Conservation (phyloP, 2,113 vertebrate species). For the Lophius piscatorius region DNA sequence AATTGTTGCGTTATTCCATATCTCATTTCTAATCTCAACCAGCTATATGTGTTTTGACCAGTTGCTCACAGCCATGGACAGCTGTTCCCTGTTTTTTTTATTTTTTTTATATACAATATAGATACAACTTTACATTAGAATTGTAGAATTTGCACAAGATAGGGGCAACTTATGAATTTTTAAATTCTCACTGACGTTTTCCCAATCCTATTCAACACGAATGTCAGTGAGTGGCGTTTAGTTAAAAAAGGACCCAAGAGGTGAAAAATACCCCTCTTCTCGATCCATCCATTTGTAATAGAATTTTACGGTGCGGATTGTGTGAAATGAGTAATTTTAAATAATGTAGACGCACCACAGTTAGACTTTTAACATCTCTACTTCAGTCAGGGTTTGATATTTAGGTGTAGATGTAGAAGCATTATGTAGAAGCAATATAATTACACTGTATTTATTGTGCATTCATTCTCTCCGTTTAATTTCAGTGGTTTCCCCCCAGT, state of each 20-base stretch:
- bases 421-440: neutral
- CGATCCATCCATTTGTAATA: neutral
- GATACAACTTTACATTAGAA: neutral
- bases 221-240: neutral
- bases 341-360: neutral
- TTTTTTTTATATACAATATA: neutral
- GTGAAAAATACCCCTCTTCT: neutral
- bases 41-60: neutral
- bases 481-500: constrained; percentile 3
- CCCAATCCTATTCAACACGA: neutral
- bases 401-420: neutral
- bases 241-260: neutral
- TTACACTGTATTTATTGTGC: neutral
- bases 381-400: neutral
- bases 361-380: neutral
- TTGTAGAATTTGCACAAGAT: neutral
- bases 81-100: neutral
- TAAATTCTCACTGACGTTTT: neutral
- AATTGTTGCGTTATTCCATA: constrained; percentile 3
- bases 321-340: constrained; percentile 26
- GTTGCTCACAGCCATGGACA: neutral
- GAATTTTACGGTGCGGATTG: neutral
- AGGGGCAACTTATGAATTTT: neutral
- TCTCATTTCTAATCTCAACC: neutral
- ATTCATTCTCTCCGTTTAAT: neutral